A percentile compares a stretch with the other conserved stretches of the same genome.
These are phyloP conservation scores for Perdix hodgsoniae DNA, from an alignment of 2,797 vertebrate species.

Conservation along the genomic window DNA sequence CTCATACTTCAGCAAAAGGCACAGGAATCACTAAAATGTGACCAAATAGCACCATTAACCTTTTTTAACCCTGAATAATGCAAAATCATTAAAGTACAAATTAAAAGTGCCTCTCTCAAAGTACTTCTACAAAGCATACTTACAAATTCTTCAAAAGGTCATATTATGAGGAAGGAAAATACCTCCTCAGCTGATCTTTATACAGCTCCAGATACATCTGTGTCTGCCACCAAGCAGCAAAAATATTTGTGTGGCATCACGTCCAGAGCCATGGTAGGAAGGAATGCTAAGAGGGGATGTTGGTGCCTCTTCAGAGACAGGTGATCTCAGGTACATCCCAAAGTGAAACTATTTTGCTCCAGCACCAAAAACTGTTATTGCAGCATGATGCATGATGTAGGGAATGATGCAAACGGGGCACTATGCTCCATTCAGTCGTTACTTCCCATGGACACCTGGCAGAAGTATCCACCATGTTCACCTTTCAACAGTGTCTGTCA, in stretches of 20 bases:
- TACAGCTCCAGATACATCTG: background rate
- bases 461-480: background rate
- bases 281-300: background rate
- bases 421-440: background rate
- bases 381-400: background rate
- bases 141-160: background rate
- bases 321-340: background rate
- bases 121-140: background rate
- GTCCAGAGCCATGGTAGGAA: background rate
- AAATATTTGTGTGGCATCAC: background rate
- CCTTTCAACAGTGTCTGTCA: background rate
- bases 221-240: background rate
- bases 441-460: background rate
- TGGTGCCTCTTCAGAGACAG: background rate
- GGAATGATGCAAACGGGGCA: rapidly evolving
- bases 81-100: background rate
- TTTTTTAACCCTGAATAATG: background rate
- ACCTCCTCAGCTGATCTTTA: background rate
- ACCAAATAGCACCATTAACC: background rate
- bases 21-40: background rate
- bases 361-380: background rate
- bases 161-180: background rate
- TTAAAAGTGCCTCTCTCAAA: background rate
- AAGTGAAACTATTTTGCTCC: background rate
- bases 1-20: background rate